phyloP scores from a whole-genome alignment of 2,888 invertebrate genomes.

The Itoplectis maculator region DNA sequence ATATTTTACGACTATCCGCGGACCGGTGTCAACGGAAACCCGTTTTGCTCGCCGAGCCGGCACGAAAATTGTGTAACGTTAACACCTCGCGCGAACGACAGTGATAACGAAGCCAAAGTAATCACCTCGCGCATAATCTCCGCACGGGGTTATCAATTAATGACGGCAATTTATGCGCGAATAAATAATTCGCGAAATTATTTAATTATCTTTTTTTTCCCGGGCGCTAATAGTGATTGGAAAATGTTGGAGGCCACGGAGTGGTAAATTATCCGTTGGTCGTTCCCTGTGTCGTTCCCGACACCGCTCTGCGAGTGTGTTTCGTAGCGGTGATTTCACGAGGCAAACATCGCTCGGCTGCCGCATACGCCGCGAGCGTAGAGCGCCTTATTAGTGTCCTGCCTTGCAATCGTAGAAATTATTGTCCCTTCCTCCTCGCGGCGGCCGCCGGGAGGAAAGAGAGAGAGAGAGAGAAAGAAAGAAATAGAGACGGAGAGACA shows the following conservation, averaged over 20 bases:
- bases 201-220: conserved; percentile 12
- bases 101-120: conserved; percentile 6
- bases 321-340: not conserved
- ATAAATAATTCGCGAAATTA: conserved; percentile 10
- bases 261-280: not conserved
- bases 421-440: conserved; percentile 71
- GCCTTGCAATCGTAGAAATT: conserved; percentile 80
- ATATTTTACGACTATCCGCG: not conserved
- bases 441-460: too few species aligned
- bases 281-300: not conserved
- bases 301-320: not conserved
- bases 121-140: conserved; percentile 13
- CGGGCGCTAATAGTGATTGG: not conserved
- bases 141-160: not conserved
- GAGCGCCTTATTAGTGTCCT: conserved; percentile 76
- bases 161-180: not conserved
- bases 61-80: not conserved
- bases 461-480: too few species aligned
- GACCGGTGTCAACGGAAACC: conserved; percentile 3
- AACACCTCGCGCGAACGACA: conserved; percentile 10
- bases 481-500: too few species aligned
- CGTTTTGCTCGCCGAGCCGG: conserved; percentile 1
- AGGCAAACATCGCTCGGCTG: conserved; percentile 32
- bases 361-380: conserved; percentile 57
- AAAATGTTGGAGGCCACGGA: not conserved